Percentiles rank a stretch among this genome's conserved stretches.
Conservation (phyloP, 2,113 vertebrate species). For the Cardinalis cardinalis region DNA sequence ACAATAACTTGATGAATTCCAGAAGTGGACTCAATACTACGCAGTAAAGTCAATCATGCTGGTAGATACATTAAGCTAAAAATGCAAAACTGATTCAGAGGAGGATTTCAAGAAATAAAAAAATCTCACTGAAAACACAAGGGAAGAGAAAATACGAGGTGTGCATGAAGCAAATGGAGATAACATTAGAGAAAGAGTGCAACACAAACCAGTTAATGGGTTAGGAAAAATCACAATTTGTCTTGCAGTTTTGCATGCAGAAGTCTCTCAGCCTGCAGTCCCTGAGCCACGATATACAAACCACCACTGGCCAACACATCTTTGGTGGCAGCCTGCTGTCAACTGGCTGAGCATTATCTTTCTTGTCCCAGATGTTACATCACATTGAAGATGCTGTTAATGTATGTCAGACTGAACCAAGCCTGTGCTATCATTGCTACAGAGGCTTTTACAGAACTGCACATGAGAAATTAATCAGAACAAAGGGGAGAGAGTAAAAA, state of each 20-base stretch:
- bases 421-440: background rate
- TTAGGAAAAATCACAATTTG: background rate
- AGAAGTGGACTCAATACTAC: background rate
- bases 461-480: background rate
- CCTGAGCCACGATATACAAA: background rate
- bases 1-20: conserved; percentile 6
- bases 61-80: background rate
- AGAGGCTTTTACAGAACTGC: background rate
- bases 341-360: background rate
- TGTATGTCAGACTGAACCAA: background rate
- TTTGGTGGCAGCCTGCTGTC: background rate
- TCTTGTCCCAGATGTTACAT: background rate
- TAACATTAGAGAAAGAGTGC: background rate
- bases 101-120: background rate
- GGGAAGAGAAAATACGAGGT: background rate
- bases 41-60: background rate
- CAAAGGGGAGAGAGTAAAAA: background rate
- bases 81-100: background rate
- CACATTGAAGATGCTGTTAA: background rate
- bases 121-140: background rate
- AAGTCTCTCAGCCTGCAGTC: background rate
- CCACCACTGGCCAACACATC: background rate
- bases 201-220: background rate
- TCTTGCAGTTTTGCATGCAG: background rate
- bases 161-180: background rate